Evolutionary conservation across 2,797 vertebrate genomes (phyloP), one percentile per base, ranked within the genome.

Genomic region (Ataeniobius toweri): DNA sequence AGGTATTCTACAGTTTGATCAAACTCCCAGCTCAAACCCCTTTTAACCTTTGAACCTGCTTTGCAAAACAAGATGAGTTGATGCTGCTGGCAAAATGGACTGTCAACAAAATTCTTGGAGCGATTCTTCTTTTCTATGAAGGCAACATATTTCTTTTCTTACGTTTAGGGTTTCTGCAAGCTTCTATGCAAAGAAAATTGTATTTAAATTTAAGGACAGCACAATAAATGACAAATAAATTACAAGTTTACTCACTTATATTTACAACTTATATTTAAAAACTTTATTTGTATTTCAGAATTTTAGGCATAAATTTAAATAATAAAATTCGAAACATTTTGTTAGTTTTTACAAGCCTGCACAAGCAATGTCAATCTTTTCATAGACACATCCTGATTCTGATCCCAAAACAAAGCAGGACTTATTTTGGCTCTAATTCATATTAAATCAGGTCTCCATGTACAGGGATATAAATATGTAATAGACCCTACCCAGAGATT

Each of bases 81-180:
- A 89, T 31, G 82, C 82, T 86, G 77, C 69, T 83, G 84, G 87
- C 79, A 92, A 94, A 92, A 88, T 88, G 86, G 86, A 84, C 89
- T 93, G 90, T 93, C 92, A 94, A 87, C 83, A 86, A 91, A 85
- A 92, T 89, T 90, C 88, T 82, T 70, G 0, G 86, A 91, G 86
- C 79, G 83, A 92, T 92, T 90, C 86, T 83, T 94, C 89, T 90
- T 88, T 73, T 74, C 83, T 86, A 81, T 48, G 69, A 61, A 41
- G 79, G 73, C 77, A 79, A 84, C 56, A 68, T 74, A 76, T 78
- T 67, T 73, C 69, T 72, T 59, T 59, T 50, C 24, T 72, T 71
- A 61, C 50, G 76, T 77, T 74, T 13, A 67, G 65, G 65, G 65
- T 44, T 44, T 68, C 2, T 68, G 65, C 20, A 46, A n/a, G 65